These are phyloP conservation scores for Sebastes vulpes DNA, from an alignment of 2,797 vertebrate species.

Conservation along the genomic window DNA sequence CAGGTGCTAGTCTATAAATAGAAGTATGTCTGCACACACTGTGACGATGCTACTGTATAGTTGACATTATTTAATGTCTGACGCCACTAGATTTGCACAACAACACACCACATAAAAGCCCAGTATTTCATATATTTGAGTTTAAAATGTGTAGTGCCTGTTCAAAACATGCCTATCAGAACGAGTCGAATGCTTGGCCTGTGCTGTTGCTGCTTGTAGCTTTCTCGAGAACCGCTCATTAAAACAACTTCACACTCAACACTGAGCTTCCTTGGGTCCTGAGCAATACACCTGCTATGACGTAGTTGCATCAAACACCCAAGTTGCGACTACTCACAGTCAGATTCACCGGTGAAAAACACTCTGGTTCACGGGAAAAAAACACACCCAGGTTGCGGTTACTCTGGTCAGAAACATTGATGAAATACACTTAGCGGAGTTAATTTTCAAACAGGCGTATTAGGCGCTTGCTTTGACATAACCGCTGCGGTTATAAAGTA, in stretches of 20 bases:
- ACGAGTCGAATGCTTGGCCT: too few relatives aligned
- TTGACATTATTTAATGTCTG: not conserved
- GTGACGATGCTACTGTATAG: not conserved
- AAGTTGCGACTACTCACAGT: not conserved
- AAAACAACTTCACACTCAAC: not conserved
- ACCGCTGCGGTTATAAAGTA: too few relatives aligned
- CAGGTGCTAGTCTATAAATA: conserved; percentile 23
- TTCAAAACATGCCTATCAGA: too few relatives aligned
- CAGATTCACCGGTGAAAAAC: not conserved
- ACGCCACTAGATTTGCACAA: not conserved
- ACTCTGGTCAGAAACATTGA: not conserved
- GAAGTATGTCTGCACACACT: not conserved
- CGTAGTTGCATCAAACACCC: not conserved
- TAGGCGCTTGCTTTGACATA: too few relatives aligned
- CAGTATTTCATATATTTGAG: not conserved
- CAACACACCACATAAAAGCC: not conserved
- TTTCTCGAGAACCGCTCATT: not conserved
- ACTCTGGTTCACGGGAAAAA: not conserved
- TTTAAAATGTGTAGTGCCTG: too few relatives aligned
- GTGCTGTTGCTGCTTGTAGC: too few relatives aligned
- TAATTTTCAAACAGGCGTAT: too few relatives aligned
- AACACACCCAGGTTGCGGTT: not conserved
- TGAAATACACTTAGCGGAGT: too few relatives aligned
- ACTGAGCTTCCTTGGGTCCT: not conserved
- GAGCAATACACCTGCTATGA: not conserved